Evolutionary conservation across 2,888 invertebrate species (phyloP).

Genomic region (Latrodectus hesperus): DNA sequence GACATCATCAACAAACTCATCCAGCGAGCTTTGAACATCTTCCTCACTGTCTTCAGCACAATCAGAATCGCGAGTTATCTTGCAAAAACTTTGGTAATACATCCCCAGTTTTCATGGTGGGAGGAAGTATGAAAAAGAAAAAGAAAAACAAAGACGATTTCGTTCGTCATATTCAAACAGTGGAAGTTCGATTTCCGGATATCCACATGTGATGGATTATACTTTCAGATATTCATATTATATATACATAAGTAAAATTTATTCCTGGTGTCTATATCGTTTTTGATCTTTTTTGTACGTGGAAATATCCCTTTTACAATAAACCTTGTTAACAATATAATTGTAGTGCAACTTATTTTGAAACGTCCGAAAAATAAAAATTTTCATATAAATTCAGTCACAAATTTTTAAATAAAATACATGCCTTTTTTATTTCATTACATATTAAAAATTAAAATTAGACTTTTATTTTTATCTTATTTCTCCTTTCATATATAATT

Average conservation of each 20-base stretch:
- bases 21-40: constrained; percentile 35
- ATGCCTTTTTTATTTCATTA: too few species aligned
- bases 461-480: too few species aligned
- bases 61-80: constrained; percentile 50
- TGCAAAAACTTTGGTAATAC: constrained; percentile 51
- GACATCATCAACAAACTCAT: constrained; percentile 51
- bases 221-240: not conserved
- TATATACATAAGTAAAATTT: constrained; percentile 3
- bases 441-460: too few species aligned
- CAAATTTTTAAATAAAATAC: too few species aligned
- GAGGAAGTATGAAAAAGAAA: constrained; percentile 53
- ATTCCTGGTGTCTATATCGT: constrained; percentile 57
- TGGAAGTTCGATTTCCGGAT: constrained; percentile 61
- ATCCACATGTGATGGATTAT: constrained; percentile 60
- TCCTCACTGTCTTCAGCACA: constrained; percentile 61
- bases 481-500: too few species aligned
- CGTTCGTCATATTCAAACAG: constrained; percentile 58
- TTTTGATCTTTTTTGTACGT: constrained; percentile 59
- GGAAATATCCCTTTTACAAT: constrained; percentile 62
- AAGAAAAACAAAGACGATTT: constrained; percentile 63
- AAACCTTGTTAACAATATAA: constrained; percentile 11
- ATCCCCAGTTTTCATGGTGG: constrained; percentile 58
- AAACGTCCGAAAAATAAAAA: too few species aligned
- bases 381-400: too few species aligned
- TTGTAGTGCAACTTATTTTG: too few species aligned